Percentiles rank a stretch among this genome's conserved stretches.
phyloP scores from a whole-genome alignment of 2,888 invertebrate species.

The Dinocampus coccinellae region DNA sequence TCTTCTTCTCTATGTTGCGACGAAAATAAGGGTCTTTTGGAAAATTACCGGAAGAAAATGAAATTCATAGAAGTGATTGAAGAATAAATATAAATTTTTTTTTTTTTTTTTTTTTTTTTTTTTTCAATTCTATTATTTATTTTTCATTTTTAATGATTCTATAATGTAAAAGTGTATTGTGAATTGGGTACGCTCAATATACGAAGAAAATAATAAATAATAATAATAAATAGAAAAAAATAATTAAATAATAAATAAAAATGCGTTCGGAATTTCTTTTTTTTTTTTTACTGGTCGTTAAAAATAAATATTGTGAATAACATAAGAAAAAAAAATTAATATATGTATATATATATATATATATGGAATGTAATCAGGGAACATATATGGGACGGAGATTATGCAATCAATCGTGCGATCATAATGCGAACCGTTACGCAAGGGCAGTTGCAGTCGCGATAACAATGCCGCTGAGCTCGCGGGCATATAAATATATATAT shows the following conservation, averaged over 20 bases:
- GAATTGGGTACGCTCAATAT: neutral
- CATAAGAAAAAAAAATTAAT: neutral
- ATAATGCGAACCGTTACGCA: constrained; percentile 49
- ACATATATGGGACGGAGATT: constrained; percentile 51
- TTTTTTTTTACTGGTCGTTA: neutral
- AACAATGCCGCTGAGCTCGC: constrained; percentile 24
- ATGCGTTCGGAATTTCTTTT: neutral
- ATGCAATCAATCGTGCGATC: constrained; percentile 51
- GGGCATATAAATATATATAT: neutral
- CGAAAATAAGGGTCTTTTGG: neutral
- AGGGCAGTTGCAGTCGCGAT: constrained; percentile 35
- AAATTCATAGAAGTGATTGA: neutral
- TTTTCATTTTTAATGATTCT: neutral
- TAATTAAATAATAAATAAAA: neutral
- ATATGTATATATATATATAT: neutral
- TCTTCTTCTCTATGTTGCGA: neutral
- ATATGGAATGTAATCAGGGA: constrained; percentile 43
- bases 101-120: no score
- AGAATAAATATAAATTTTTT: neutral
- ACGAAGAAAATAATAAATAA: neutral
- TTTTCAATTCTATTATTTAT: neutral
- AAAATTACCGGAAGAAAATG: neutral
- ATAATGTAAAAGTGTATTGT: neutral
- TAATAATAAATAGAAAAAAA: neutral
- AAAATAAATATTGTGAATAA: neutral